Conservation (phyloP, 2,113 vertebrate genomes). For the Macrotis lagotis region DNA sequence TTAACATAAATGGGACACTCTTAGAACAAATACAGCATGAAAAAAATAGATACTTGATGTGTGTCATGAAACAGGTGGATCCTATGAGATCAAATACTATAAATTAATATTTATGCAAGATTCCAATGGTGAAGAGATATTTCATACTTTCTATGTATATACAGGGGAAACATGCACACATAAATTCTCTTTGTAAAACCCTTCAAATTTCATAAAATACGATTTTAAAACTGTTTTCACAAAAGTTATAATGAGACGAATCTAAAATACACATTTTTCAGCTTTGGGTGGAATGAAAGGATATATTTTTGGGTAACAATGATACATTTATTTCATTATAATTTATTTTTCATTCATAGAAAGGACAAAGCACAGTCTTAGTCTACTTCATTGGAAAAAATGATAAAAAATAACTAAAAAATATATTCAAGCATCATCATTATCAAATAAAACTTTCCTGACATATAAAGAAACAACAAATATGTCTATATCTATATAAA, state of each 20-base stretch:
- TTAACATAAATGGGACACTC: no score
- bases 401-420: slow-evolving; percentile 88
- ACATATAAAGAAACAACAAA: slow-evolving; percentile 89
- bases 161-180: no score
- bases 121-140: neutral
- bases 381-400: slow-evolving; percentile 85
- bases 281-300: slow-evolving; percentile 80
- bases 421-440: slow-evolving; percentile 83
- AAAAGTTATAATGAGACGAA: neutral
- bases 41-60: no score
- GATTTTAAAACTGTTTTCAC: slow-evolving; percentile 11
- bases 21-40: no score
- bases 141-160: no score
- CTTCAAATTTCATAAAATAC: neutral
- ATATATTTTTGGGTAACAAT: slow-evolving; percentile 85
- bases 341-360: slow-evolving; percentile 88
- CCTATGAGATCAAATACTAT: neutral
- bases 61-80: neutral
- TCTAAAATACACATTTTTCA: slow-evolving; percentile 57
- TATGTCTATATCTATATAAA: slow-evolving; percentile 90
- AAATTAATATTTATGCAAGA: neutral
- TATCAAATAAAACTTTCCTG: slow-evolving; percentile 87
- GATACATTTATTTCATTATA: slow-evolving; percentile 89
- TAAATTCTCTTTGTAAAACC: neutral
- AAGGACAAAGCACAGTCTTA: slow-evolving; percentile 87